Conservation (phyloP, 1,140 invertebrate species). For the Bombus waltoni region DNA sequence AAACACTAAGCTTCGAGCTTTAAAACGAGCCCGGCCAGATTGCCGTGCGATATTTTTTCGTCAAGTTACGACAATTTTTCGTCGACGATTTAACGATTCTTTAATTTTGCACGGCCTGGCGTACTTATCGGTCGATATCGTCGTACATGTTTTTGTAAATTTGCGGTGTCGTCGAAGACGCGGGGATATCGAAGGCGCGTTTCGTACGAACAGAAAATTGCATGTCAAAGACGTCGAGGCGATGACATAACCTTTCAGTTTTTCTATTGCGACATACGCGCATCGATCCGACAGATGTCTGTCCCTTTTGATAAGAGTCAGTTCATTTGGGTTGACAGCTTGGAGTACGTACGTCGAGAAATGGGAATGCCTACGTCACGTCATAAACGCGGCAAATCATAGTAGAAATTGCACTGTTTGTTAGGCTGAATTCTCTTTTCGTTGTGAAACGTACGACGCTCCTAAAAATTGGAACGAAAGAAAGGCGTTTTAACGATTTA, state of each 20-base stretch:
- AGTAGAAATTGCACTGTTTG: background rate
- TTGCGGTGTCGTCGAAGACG: background rate
- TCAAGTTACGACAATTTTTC: too few relatives aligned
- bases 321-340: constrained; percentile 7
- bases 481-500: background rate
- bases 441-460: background rate
- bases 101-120: too few relatives aligned
- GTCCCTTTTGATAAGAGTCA: background rate
- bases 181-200: too few relatives aligned
- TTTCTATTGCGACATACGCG: background rate
- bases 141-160: background rate
- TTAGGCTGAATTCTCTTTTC: background rate
- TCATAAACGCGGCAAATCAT: background rate
- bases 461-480: background rate
- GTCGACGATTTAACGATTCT: too few relatives aligned
- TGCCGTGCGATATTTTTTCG: too few relatives aligned
- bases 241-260: constrained; percentile 2
- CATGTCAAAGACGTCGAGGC: background rate
- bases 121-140: too few relatives aligned
- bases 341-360: background rate
- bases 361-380: background rate
- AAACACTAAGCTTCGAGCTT: too few relatives aligned
- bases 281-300: background rate
- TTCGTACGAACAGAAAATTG: background rate
- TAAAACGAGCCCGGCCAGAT: too few relatives aligned